Evolutionary conservation across 2,888 invertebrate genomes (phyloP).

Genomic region (Caenorhabditis wallacei): DNA sequence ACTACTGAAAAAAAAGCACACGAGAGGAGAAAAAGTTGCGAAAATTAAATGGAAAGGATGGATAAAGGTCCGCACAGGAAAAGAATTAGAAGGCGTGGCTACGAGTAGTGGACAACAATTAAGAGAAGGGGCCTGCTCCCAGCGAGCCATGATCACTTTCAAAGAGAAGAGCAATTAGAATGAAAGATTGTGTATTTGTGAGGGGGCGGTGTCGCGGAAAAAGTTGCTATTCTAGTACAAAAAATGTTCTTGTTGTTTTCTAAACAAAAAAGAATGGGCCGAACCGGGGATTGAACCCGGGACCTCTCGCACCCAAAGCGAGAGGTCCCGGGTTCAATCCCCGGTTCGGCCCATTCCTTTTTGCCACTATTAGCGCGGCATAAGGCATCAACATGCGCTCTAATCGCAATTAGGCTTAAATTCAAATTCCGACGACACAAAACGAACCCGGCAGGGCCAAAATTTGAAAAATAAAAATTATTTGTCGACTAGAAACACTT

Average conservation of each 20-base stretch:
- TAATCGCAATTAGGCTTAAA: no score
- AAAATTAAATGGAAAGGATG: slow-evolving; percentile 27
- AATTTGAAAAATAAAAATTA: no score
- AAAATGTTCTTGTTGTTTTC: background rate
- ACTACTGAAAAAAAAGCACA: background rate
- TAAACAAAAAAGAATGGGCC: slow-evolving; percentile 62
- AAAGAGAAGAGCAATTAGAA: slow-evolving; percentile 39
- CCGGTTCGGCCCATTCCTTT: slow-evolving; percentile 72
- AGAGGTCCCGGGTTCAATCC: slow-evolving; percentile 83
- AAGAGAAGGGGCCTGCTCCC: background rate
- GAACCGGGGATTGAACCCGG: slow-evolving; percentile 81
- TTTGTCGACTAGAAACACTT: no score
- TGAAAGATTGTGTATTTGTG: background rate
- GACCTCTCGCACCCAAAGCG: slow-evolving; percentile 84
- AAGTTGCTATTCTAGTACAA: background rate
- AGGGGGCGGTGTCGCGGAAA: slow-evolving; percentile 11
- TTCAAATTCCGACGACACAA: no score
- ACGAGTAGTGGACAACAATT: slow-evolving; percentile 58
- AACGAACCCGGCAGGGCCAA: no score
- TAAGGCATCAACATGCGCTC: no score
- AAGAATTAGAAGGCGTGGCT: slow-evolving; percentile 25
- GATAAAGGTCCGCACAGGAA: background rate
- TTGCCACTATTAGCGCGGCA: no score
- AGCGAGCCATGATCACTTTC: slow-evolving; percentile 41
- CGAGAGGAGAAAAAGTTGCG: slow-evolving; percentile 37